These are phyloP conservation scores for Lampris incognitus DNA, from an alignment of 2,113 vertebrate genomes.

Conservation along the genomic window DNA sequence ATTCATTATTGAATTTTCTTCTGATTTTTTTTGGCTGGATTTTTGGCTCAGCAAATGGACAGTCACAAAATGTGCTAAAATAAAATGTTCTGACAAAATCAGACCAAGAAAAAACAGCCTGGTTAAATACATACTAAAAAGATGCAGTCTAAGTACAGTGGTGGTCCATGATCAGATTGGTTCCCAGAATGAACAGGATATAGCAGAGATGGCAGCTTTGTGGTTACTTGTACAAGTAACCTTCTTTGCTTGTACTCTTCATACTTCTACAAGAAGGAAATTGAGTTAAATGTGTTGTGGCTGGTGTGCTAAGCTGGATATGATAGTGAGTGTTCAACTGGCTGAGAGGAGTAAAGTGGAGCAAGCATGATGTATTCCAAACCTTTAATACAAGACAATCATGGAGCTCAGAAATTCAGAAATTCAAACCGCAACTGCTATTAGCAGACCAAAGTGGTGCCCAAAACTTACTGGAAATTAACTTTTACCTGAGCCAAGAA, in stretches of 20 bases:
- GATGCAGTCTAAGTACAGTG: conserved; percentile 45
- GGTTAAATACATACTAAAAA: conserved; percentile 70
- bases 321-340: conserved; percentile 28
- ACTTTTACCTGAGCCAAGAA: conserved; percentile 49
- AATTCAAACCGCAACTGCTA: conserved; percentile 55
- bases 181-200: conserved; percentile 30
- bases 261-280: background rate
- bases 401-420: conserved; percentile 48
- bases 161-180: conserved; percentile 36
- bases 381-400: conserved; percentile 27
- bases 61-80: conserved; percentile 69
- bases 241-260: too few relatives aligned
- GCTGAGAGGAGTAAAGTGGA: conserved; percentile 33
- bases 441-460: conserved; percentile 48
- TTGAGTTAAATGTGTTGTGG: conserved; percentile 34
- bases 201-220: conserved; percentile 16
- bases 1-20: conserved; percentile 55
- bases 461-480: conserved; percentile 62
- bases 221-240: background rate
- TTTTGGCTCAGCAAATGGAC: conserved; percentile 64
- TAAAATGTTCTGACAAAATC: conserved; percentile 47
- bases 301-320: conserved; percentile 28
- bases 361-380: conserved; percentile 44
- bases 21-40: conserved; percentile 57
- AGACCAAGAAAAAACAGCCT: conserved; percentile 70